Conservation (phyloP, 2,113 vertebrate species). For the Crotalus helleri region DNA sequence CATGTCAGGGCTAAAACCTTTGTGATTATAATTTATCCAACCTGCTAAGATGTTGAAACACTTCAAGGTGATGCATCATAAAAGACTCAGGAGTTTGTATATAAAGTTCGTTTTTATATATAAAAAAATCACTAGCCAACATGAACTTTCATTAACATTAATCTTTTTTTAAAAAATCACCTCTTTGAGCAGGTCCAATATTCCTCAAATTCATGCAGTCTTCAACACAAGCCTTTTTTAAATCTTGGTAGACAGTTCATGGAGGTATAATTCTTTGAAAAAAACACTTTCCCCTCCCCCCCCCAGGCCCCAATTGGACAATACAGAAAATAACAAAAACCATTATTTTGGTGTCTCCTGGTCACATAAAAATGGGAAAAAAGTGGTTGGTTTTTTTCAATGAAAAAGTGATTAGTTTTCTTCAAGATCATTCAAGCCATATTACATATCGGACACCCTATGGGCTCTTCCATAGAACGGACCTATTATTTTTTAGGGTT, state of each 20-base stretch:
- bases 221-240: background rate
- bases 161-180: background rate
- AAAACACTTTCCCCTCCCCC: no score
- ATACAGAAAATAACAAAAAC: background rate
- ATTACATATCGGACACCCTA: background rate
- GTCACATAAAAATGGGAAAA: background rate
- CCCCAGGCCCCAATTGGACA: no score
- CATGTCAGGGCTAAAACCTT: background rate
- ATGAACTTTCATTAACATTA: slow-evolving; percentile 19
- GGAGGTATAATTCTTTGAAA: background rate
- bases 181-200: background rate
- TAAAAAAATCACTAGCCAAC: background rate
- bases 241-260: background rate
- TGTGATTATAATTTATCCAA: background rate
- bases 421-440: background rate
- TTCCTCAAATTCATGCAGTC: background rate
- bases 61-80: background rate
- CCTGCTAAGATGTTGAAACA: background rate
- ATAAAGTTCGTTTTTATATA: background rate
- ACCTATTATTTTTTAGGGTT: background rate
- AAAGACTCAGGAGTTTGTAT: background rate
- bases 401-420: background rate
- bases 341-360: background rate
- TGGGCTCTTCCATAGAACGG: background rate
- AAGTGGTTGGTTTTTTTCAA: no score